Evolutionary conservation across 2,113 vertebrate genomes (phyloP).

Genomic region (Butastur rufipennis): DNA sequence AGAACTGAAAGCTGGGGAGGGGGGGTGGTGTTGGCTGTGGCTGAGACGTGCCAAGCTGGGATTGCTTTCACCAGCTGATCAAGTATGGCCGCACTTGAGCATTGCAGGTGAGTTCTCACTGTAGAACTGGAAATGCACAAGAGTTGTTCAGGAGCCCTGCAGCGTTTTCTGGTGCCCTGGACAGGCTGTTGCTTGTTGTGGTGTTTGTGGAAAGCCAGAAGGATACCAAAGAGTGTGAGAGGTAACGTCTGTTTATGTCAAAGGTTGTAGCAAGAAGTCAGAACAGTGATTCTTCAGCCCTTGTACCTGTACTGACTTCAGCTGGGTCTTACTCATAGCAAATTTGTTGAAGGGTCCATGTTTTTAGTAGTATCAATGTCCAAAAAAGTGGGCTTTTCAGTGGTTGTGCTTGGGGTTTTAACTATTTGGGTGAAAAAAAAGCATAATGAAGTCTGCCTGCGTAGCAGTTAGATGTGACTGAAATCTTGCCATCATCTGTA

Average conservation of each 20-base stretch:
- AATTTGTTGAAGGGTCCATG: fast-evolving
- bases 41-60: neutral
- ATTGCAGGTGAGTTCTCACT: neutral
- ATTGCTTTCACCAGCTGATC: fast-evolving
- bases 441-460: fast-evolving
- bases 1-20: fast-evolving
- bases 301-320: fast-evolving
- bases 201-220: neutral
- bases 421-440: fast-evolving
- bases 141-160: fast-evolving
- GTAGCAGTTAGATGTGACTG: neutral
- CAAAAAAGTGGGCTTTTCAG: fast-evolving
- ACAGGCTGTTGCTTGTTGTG: fast-evolving
- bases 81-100: fast-evolving
- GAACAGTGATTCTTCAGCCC: neutral
- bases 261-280: too few relatives aligned
- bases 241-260: fast-evolving
- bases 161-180: neutral
- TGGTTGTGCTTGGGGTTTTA: neutral
- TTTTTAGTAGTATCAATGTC: too few relatives aligned
- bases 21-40: neutral
- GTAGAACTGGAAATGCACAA: too few relatives aligned
- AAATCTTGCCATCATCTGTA: neutral
- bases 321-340: fast-evolving
- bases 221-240: too few relatives aligned